Percentiles rank a stretch among this genome's conserved stretches.
These are phyloP conservation scores for Rhingia campestris DNA, from an alignment of 2,888 invertebrate species.

Conservation along the genomic window DNA sequence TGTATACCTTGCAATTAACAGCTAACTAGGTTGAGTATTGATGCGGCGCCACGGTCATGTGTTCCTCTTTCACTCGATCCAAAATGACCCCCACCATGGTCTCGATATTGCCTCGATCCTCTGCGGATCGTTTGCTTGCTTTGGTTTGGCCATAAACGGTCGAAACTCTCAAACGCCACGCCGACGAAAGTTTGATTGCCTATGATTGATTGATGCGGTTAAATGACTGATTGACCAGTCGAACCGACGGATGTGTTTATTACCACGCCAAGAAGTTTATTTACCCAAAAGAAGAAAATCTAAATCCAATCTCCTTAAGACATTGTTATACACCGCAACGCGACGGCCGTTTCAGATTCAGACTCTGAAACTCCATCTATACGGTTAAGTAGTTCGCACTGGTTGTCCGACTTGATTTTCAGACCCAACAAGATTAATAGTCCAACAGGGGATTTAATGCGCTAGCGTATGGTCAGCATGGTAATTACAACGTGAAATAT, in stretches of 20 bases:
- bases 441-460: slow-evolving; percentile 37
- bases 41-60: slow-evolving; percentile 52
- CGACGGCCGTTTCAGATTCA: no score
- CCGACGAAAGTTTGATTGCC: slow-evolving; percentile 64
- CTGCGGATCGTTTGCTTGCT: slow-evolving; percentile 3
- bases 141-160: slow-evolving; percentile 34
- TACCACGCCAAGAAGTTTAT: slow-evolving; percentile 61
- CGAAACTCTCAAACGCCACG: slow-evolving; percentile 33
- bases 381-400: slow-evolving; percentile 38
- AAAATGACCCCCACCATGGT: slow-evolving; percentile 31
- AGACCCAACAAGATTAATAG: slow-evolving; percentile 66
- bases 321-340: slow-evolving; percentile 52
- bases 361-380: slow-evolving; percentile 71
- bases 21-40: slow-evolving; percentile 39
- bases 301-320: slow-evolving; percentile 54
- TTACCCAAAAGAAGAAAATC: slow-evolving; percentile 31
- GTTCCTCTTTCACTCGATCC: background rate
- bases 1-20: slow-evolving; percentile 65
- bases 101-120: slow-evolving; percentile 41
- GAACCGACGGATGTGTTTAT: slow-evolving; percentile 67
- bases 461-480: slow-evolving; percentile 51
- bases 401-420: slow-evolving; percentile 39
- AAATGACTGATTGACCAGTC: slow-evolving; percentile 71
- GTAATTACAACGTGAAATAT: slow-evolving; percentile 72
- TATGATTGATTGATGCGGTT: slow-evolving; percentile 74